Evolutionary conservation across 1,140 invertebrate genomes (phyloP).

Genomic region (Eumeta japonica): DNA sequence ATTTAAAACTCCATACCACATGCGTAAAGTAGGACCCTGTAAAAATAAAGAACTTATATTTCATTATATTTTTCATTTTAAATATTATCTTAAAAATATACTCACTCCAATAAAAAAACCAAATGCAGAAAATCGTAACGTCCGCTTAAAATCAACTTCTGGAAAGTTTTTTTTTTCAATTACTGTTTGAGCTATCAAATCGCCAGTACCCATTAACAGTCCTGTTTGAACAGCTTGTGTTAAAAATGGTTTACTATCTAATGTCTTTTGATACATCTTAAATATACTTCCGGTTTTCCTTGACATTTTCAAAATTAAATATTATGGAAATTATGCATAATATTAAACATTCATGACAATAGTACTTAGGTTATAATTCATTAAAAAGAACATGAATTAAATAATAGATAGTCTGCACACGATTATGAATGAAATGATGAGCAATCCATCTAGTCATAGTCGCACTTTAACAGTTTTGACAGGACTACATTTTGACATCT

Average conservation of each 20-base stretch:
- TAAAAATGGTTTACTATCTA: conserved; percentile 38
- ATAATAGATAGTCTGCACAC: no score
- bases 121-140: conserved; percentile 48
- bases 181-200: conserved; percentile 52
- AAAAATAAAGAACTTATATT: conserved; percentile 19
- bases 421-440: no score
- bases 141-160: conserved; percentile 37
- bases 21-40: conserved; percentile 69
- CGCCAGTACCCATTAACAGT: conserved; percentile 52
- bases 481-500: no score
- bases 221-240: conserved; percentile 56
- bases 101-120: conserved; percentile 56
- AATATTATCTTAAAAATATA: conserved; percentile 11
- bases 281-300: conserved; percentile 27
- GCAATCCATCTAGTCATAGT: no score
- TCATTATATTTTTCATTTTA: no score
- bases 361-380: no score
- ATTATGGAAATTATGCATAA: no score
- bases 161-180: conserved; percentile 45
- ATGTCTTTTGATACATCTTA: conserved; percentile 38
- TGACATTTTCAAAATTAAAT: no score
- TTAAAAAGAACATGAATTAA: no score
- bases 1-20: conserved; percentile 72
- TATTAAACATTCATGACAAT: no score
- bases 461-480: no score